Evolutionary conservation across 2,113 vertebrate species (phyloP), one percentile per base, ranked within the genome.

Genomic region (Sebastes schlegelii): DNA sequence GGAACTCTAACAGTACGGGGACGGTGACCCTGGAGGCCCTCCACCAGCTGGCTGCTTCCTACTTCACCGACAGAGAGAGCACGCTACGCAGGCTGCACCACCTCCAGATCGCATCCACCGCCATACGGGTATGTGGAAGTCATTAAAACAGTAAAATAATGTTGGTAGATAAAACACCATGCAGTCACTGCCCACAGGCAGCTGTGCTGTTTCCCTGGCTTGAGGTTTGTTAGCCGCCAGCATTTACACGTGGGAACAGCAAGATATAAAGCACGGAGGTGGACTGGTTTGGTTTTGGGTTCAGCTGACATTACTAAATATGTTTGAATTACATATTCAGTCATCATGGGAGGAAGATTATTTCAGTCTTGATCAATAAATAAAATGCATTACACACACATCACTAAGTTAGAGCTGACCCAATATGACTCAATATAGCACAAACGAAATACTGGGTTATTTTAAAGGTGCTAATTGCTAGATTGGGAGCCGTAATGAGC

Each of bases 1-100:
- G 74, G 51, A 88, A 80, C 78, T 86, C 87, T 4, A 96, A 92
- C 65, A 49, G 87, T 17, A 93, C 95, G 0, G 89, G 91, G 7
- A 64, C 87, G 1, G 91, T 95, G 85, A 95, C 93, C 74, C 94
- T 96, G 63, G 96, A 96, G 86, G 92, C 91, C 48, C 95, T 96
- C 51, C 95, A 96, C 89, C 95, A 96, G 89, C 91, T 96, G 88
- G 95, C 96, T 4, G 95, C 96, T 14, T 96, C 96, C 82, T 96
- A 96, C 91, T 96, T 96, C 93, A 96, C 95, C 1, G 95, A 96
- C 93, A 92, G 96, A 74, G 95, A 96, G 90, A 95, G 93, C 84
- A 96, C 96, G 1, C 92, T 96, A 66, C 93, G 95, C 58, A 88
- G 90, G 74, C 94, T 96, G 26, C 96, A 96, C 87, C 95, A 96